Evolutionary conservation across 1,140 invertebrate species (phyloP), one percentile per base, ranked within the genome.

Genomic region (Plodia interpunctella): DNA sequence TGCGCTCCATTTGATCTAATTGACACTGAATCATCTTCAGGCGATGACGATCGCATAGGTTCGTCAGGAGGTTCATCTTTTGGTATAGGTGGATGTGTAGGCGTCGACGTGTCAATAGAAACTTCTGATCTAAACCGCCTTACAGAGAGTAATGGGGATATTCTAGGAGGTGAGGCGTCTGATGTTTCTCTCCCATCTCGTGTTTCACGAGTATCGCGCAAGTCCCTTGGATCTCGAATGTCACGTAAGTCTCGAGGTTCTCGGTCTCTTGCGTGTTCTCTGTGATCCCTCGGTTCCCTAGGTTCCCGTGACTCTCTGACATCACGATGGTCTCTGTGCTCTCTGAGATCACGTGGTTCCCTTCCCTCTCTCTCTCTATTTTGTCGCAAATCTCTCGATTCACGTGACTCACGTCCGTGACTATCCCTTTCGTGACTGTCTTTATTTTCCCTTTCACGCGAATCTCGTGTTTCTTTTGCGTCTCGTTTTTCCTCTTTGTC

Each of bases 11-110:
- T 90, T 35, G 90, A 90, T 75, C 88, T 80, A 71, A 90, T 80
- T 44, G 87, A 90, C 25, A 87, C 78, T 9, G 83, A 68, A 62
- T 90, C 90, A 44, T 90, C 90, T 79, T 90, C 88, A 2, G 88
- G 88, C 19, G 90, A 90, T 21, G 86, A 86, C 15, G 87, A 80
- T 51, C 87, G 78, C 77, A 90, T 87, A 4, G 78, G 76, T 63
- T 90, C 90, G 68, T 90, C 90, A 59, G 90, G 90, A 11, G 90
- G 90, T 66, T 90, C 90, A 71, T 90, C 87, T 79, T 90, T 90
- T 58, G 84, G 83, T 62, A 87, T 78, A 67, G 83, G 72, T 63
- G 83, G 83, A 83, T 88, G 85, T 75, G 80, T 82, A 44, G 72
- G 65, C n/a, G 70, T 78, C n/a, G 76, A 76, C 52, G 69, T 70